phyloP scores from a whole-genome alignment of 2,113 vertebrate species.

The Phoenicopterus ruber region DNA sequence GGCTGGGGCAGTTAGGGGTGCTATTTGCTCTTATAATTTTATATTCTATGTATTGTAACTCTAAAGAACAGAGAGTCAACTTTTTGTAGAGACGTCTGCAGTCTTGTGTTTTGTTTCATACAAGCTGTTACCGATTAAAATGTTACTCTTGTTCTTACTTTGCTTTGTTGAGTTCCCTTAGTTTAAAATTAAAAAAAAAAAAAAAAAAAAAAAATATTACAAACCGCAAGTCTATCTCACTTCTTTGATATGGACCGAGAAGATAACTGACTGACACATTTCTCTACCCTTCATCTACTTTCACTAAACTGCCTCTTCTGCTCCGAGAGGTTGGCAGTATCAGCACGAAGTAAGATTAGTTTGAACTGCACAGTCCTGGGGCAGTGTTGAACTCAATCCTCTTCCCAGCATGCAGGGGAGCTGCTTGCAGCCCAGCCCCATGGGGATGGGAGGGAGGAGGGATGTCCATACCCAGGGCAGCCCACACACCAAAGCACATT shows the following conservation, averaged over 20 bases:
- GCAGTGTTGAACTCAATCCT: accelerated
- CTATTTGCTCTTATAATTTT: background rate
- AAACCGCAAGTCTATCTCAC: background rate
- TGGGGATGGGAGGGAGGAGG: background rate
- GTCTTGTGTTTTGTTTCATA: background rate
- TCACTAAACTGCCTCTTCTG: background rate
- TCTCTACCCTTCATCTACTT: background rate
- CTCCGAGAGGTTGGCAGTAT: background rate
- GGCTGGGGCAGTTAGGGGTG: background rate
- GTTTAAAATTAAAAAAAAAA: background rate
- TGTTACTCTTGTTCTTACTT: background rate
- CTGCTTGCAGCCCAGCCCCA: background rate
- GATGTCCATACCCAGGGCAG: background rate
- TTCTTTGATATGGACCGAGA: background rate
- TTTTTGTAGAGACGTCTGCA: background rate
- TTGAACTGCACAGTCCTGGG: background rate
- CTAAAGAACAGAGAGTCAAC: background rate
- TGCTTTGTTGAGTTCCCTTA: background rate
- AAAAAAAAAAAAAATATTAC: background rate
- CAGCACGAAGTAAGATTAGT: background rate
- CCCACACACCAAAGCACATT: background rate
- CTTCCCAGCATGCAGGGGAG: background rate
- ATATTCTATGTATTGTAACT: background rate
- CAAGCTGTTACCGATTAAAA: background rate
- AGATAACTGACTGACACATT: slow-evolving; percentile 1